phyloP scores from a whole-genome alignment of 2,888 invertebrate genomes.

The Masnerella sp. region DNA sequence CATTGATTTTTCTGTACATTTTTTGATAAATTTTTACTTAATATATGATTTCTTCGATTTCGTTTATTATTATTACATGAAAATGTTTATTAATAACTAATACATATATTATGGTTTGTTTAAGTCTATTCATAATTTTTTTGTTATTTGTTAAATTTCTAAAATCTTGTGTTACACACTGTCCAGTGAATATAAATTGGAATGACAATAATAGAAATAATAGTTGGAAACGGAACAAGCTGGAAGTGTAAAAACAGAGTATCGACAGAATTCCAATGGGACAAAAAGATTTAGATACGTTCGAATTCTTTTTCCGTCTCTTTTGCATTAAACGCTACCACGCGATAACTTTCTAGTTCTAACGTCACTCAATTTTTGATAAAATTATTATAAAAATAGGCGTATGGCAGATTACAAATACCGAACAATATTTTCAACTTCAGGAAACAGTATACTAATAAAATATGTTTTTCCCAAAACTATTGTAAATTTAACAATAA shows the following conservation, averaged over 20 bases:
- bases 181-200: constrained; percentile 19
- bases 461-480: too few species aligned
- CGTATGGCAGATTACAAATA: not conserved
- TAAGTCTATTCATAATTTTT: too few species aligned
- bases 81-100: too few species aligned
- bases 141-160: not conserved
- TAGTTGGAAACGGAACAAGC: constrained; percentile 1
- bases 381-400: not conserved
- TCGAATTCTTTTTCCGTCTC: constrained; percentile 26
- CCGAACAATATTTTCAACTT: not conserved
- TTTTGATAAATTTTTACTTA: too few species aligned
- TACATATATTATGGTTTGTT: too few species aligned
- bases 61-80: too few species aligned
- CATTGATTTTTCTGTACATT: too few species aligned
- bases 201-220: constrained; percentile 13
- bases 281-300: constrained; percentile 47
- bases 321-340: constrained; percentile 21
- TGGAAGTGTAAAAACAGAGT: constrained; percentile 30
- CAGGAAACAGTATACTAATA: too few species aligned
- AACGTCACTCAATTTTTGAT: constrained; percentile 15
- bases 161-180: constrained; percentile 1
- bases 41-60: too few species aligned
- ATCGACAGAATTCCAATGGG: constrained; percentile 37
- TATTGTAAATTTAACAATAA: too few species aligned
- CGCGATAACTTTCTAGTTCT: constrained; percentile 10